Evolutionary conservation across 2,888 invertebrate species (phyloP).

Genomic region (Thecocarcelia acutangulata): DNA sequence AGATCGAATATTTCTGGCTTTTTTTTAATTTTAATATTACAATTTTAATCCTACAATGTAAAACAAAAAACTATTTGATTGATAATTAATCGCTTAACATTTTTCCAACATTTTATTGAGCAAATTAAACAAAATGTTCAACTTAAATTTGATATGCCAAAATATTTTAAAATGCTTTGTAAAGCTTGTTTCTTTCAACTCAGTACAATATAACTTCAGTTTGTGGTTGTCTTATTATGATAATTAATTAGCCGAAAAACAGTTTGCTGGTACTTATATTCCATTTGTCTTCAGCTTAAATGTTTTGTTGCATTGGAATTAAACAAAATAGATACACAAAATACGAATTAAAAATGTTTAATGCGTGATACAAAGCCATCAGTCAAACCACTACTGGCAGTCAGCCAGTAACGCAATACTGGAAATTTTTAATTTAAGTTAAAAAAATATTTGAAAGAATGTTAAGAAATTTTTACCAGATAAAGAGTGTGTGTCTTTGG

Average conservation of each 20-base stretch:
- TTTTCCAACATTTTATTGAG: slow-evolving; percentile 72
- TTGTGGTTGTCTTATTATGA: slow-evolving; percentile 28
- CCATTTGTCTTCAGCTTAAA: slow-evolving; percentile 27
- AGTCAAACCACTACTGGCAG: slow-evolving; percentile 66
- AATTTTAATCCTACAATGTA: slow-evolving; percentile 33
- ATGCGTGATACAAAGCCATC: slow-evolving; percentile 70
- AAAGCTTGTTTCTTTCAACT: slow-evolving; percentile 13
- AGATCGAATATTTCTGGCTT: slow-evolving; percentile 11
- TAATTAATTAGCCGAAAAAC: slow-evolving; percentile 62
- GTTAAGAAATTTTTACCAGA: too few relatives aligned
- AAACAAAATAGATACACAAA: slow-evolving; percentile 5
- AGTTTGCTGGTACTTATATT: slow-evolving; percentile 49
- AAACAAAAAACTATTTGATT: slow-evolving; percentile 70
- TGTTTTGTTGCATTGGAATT: neutral
- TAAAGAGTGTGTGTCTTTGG: too few relatives aligned
- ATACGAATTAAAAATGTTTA: slow-evolving; percentile 28
- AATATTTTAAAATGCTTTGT: slow-evolving; percentile 25
- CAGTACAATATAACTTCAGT: slow-evolving; percentile 40
- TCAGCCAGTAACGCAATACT: too few relatives aligned
- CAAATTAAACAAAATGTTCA: neutral
- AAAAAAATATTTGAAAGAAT: too few relatives aligned
- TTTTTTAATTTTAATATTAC: slow-evolving; percentile 10
- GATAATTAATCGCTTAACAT: slow-evolving; percentile 75
- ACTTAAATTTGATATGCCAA: slow-evolving; percentile 59
- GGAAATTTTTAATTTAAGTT: too few relatives aligned